Evolutionary conservation across 2,113 vertebrate genomes (phyloP), one percentile per base, ranked within the genome.

Genomic region (Cottus gobio): DNA sequence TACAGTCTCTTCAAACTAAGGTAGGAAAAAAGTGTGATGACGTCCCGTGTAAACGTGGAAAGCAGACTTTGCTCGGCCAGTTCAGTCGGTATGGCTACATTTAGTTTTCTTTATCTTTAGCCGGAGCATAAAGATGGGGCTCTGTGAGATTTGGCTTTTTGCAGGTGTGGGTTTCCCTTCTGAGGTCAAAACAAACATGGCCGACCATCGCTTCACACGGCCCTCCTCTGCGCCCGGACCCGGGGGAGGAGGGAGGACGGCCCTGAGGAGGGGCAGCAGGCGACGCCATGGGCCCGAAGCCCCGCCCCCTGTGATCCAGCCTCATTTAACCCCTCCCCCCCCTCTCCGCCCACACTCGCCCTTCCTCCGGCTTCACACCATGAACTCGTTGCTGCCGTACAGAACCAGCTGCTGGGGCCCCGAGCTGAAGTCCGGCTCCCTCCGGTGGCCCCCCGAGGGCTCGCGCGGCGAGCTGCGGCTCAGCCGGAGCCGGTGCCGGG

Each of bases 301-400:
- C 50, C 63, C n/a, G 36, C 84, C 77, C 85, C 24, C 85, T 22
- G 16, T 65, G 62, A 79, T 37, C 82, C 77, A 52, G 78, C 83
- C 87, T 79, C 80, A 4, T 80, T 70, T 44, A 11, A 64, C 58
- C 79, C 61, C 24, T 37, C 16, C 46, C 20, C 48, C 48, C 48
- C 20, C 22, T 6, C 48, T 9, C 6, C 63, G 77, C 68, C 24
- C n/a, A 4, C 42, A 65, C 71, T 72, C 76, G 60, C 65, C 60
- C 46, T n/a, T 62, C 48, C 63, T 22, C 20, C 20, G 0, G 31
- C 71, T 75, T 99, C 95, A 98, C 86, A 99, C 97, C 97, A 99
- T 97, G 90, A 98, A 99, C 88, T 98, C 97, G 0, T 97, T 97
- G 91, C 90, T 97, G 83, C 96, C 97, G 62, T 96, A 96, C 83